phyloP scores from a whole-genome alignment of 53 echinoderm and acorn worm genomes.

The Patiria pectinifera region DNA sequence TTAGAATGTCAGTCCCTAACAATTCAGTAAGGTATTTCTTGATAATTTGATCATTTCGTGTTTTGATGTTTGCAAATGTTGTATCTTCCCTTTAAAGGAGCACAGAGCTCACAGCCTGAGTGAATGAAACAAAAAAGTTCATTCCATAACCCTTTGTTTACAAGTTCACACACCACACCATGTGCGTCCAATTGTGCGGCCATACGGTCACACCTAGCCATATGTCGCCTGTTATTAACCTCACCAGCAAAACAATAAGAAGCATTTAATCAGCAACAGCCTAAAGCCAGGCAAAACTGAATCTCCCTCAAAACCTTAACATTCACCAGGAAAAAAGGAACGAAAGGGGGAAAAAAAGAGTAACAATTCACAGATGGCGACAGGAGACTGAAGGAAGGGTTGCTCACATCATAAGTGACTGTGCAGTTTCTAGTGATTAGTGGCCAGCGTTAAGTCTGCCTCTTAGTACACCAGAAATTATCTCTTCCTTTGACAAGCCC shows the following conservation, averaged over 20 bases:
- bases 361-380: constrained; percentile 18
- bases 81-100: no score
- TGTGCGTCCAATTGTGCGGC: neutral
- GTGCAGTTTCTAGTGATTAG: constrained; percentile 1
- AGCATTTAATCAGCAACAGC: constrained; percentile 30
- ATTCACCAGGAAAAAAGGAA: neutral
- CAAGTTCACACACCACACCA: neutral
- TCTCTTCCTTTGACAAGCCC: constrained; percentile 5
- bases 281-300: neutral
- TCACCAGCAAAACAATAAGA: constrained; percentile 24
- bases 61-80: no score
- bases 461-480: constrained; percentile 13
- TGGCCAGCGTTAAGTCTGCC: neutral
- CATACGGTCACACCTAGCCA: constrained; percentile 6
- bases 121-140: neutral
- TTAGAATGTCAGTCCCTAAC: no score
- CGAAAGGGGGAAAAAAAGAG: neutral
- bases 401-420: constrained; percentile 13
- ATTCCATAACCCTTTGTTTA: neutral
- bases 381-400: neutral
- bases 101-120: neutral
- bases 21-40: no score
- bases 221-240: neutral
- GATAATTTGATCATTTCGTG: no score
- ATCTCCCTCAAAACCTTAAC: neutral